Base-by-base conservation (phyloP, 2,797 vertebrate species). In the Lophius americanus region DNA sequence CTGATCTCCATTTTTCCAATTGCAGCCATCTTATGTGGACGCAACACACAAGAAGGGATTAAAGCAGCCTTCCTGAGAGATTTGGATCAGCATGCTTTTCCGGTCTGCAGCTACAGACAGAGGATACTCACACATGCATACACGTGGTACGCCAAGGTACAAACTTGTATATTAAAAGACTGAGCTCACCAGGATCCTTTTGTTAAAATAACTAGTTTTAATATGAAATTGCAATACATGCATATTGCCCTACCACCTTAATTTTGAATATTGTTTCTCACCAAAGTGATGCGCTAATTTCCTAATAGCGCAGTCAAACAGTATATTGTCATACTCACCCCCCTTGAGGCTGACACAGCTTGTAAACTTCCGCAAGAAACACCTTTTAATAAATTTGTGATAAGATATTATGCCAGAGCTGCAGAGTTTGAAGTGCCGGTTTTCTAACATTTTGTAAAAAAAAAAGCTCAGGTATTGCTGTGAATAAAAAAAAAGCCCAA, bases 311-410 rank as follows among this genome's bases (percentile, higher is more conserved):
- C 23, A 23, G 23, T 23, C 23, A 23, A 23, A 23, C 7, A 38
- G 37, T 7, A 57, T 51, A 42, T n/a, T 35, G 9, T 50, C 51
- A 51, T 53, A 91, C 92, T 91, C 94, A 96, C 96, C 95, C 87
- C 93, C 95, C 68, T 93, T 94, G 85, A 95, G 95, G 88, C 88
- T 91, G 81, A 96, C 85, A 62, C 95, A 97, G 41, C 92, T 89
- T 66, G 91, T 93, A 73, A 96, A 94, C 92, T 93, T 97, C 89
- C 89, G 88, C 59, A 96, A 94, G 66, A 96, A 91, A 51, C 88
- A 92, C 88, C 93, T 93, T 51, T 94, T 92, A 68, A 95, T 91
- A 76, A 93, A 92, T 78, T 86, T 90, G 69, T 91, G 85, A 64
- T 94, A 93, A 2, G 91, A 81, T 68, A 95, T 91, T 65, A 94